Percentiles rank a stretch among this genome's conserved stretches.
Evolutionary conservation across 37 sponge, comb jelly and placozoan species (phyloP).

Genomic region (Hexactinellida sp.): DNA sequence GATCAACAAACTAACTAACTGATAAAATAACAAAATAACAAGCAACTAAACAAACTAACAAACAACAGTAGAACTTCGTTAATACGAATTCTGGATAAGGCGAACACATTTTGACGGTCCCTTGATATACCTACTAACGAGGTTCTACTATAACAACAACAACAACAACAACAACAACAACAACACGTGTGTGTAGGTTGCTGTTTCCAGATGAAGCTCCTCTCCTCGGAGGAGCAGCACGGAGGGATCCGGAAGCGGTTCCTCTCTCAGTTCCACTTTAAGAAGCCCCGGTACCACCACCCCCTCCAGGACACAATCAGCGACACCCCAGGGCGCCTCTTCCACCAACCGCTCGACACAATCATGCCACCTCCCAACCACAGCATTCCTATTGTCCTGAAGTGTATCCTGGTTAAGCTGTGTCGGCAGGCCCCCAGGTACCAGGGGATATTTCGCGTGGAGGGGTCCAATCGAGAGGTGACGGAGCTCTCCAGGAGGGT

Average conservation of each 20-base stretch:
- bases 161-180: too few species aligned
- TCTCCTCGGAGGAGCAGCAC: neutral
- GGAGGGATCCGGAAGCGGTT: neutral
- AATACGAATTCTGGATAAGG: too few species aligned
- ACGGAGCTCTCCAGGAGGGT: neutral
- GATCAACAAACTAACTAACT: too few species aligned
- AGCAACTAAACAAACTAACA: too few species aligned
- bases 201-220: neutral
- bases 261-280: neutral
- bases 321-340: neutral
- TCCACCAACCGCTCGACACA: slow-evolving; percentile 3
- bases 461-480: neutral
- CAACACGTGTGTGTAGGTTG: neutral
- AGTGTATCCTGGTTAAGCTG: neutral
- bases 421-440: neutral
- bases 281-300: neutral
- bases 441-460: neutral
- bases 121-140: too few species aligned
- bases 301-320: neutral
- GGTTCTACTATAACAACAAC: too few species aligned
- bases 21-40: too few species aligned
- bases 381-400: neutral
- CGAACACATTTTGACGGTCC: too few species aligned
- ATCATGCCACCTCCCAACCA: neutral
- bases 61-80: too few species aligned